Percentiles rank a stretch among this genome's conserved stretches.
Conservation (phyloP, 2,888 invertebrate species). For the Ditula angustiorana region DNA sequence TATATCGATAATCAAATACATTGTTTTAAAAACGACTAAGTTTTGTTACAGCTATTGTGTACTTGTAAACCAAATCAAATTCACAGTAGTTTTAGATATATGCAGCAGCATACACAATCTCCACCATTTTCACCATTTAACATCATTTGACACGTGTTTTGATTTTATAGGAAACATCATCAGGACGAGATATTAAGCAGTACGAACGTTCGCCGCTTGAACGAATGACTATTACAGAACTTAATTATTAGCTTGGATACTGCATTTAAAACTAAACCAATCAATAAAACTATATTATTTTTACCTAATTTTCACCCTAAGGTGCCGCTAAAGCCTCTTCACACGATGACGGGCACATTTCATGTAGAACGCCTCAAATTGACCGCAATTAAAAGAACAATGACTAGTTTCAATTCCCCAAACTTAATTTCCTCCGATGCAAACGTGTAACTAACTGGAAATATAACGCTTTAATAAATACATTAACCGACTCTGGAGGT, state of each 20-base stretch:
- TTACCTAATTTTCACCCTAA: constrained; percentile 33
- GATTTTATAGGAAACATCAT: too few species aligned
- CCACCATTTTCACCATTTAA: too few species aligned
- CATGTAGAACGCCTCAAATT: constrained; percentile 81
- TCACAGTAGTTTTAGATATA: too few species aligned
- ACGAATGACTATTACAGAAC: too few species aligned
- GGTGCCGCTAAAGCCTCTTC: constrained; percentile 46
- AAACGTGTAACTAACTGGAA: constrained; percentile 75
- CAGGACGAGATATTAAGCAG: too few species aligned
- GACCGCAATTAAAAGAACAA: constrained; percentile 85
- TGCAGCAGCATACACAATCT: too few species aligned
- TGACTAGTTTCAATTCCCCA: constrained; percentile 83
- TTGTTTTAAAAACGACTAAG: not conserved
- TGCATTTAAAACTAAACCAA: not conserved
- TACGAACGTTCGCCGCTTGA: too few species aligned
- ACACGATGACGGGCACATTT: constrained; percentile 80
- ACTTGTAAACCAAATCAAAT: too few species aligned
- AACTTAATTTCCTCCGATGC: constrained; percentile 81
- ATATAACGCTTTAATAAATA: constrained; percentile 69
- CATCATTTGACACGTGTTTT: too few species aligned
- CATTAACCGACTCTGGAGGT: constrained; percentile 49
- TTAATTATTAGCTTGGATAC: too few species aligned
- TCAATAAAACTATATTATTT: not conserved
- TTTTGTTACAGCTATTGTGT: too few species aligned
- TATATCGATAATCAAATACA: not conserved